Conservation (phyloP, 2,113 vertebrate species). For the Nibea coibor region DNA sequence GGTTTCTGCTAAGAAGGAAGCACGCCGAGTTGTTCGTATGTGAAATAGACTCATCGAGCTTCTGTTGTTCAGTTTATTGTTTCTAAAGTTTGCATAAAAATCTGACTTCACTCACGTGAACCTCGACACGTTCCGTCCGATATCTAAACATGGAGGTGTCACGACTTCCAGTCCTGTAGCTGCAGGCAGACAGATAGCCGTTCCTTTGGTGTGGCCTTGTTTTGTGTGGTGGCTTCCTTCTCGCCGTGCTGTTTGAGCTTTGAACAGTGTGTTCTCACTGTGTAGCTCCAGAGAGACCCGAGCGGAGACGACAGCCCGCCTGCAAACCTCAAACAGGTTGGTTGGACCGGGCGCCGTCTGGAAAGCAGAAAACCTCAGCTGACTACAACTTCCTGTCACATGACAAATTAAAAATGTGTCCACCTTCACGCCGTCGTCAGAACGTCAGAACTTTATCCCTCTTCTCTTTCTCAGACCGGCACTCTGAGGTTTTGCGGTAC, state of each 20-base stretch:
- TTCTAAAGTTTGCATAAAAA: too few species aligned
- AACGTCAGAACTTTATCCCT: neutral
- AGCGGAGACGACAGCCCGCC: slow-evolving; percentile 52
- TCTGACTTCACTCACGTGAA: too few species aligned
- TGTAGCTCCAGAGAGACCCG: slow-evolving; percentile 63
- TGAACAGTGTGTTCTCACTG: slow-evolving; percentile 51
- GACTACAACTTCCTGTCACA: slow-evolving; percentile 17
- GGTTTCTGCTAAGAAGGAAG: too few species aligned
- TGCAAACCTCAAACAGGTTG: slow-evolving; percentile 62
- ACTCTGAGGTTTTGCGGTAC: slow-evolving; percentile 93
- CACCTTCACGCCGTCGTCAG: neutral
- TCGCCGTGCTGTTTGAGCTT: slow-evolving; percentile 15
- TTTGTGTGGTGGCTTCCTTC: neutral
- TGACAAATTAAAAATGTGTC: neutral
- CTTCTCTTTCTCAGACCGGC: slow-evolving; percentile 80
- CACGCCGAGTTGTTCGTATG: too few species aligned
- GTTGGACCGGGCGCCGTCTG: slow-evolving; percentile 32
- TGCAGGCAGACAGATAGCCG: too few species aligned
- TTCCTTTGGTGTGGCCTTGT: neutral
- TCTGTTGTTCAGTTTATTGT: too few species aligned
- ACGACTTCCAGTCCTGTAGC: too few species aligned
- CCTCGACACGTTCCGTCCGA: too few species aligned
- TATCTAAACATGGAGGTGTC: too few species aligned
- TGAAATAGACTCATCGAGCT: too few species aligned
- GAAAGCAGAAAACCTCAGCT: slow-evolving; percentile 22